These are phyloP conservation scores for Eulemur albifrons DNA, from an alignment of 2,797 vertebrate species.

Conservation along the genomic window DNA sequence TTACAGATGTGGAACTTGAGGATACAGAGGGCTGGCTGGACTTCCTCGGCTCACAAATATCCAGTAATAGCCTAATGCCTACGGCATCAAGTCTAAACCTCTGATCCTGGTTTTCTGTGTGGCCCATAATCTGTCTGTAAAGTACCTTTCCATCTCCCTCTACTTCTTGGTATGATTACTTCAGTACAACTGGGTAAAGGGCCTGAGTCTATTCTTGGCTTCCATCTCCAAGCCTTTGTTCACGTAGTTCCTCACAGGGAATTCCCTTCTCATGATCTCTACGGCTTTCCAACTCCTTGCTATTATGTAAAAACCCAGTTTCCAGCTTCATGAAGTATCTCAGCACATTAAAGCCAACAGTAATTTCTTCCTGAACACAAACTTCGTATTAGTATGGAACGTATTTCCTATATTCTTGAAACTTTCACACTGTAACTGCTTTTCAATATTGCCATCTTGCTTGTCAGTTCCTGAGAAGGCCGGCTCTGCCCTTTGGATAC, in stretches of 20 bases:
- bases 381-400: neutral
- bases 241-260: rapidly evolving
- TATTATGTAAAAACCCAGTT: neutral
- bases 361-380: neutral
- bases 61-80: neutral
- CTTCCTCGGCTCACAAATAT: too few species aligned
- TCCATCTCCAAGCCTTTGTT: neutral
- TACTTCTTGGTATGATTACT: neutral
- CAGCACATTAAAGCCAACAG: neutral
- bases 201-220: rapidly evolving
- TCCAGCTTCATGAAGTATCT: neutral
- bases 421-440: neutral
- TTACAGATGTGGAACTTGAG: neutral
- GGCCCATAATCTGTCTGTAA: neutral
- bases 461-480: neutral
- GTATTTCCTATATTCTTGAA: neutral
- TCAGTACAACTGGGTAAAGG: neutral
- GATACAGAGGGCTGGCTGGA: too few species aligned
- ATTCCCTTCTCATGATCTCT: neutral
- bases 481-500: neutral
- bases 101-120: neutral
- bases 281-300: neutral
- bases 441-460: neutral
- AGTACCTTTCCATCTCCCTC: neutral
- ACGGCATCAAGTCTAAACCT: neutral